Evolutionary conservation across 2,888 invertebrate genomes (phyloP).

Genomic region (Oscheius sp.): DNA sequence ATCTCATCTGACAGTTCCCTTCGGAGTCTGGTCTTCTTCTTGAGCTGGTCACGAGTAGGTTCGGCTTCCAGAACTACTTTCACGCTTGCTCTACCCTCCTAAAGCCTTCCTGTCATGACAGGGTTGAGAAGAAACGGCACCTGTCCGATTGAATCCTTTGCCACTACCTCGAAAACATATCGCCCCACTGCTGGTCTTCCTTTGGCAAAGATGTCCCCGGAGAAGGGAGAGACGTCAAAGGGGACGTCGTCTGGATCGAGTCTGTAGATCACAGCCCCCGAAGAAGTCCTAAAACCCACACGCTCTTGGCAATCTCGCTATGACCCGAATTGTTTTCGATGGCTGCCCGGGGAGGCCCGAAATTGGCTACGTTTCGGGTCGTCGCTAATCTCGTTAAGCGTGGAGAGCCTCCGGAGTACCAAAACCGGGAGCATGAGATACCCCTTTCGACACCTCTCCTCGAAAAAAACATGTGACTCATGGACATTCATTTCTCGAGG

Average conservation of each 20-base stretch:
- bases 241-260: constrained; percentile 36
- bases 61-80: constrained; percentile 26
- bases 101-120: neutral
- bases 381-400: constrained; percentile 39
- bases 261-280: constrained; percentile 19
- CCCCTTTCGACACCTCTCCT: constrained; percentile 23
- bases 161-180: constrained; percentile 31
- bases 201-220: constrained; percentile 34
- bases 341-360: constrained; percentile 11
- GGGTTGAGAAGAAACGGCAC: constrained; percentile 1
- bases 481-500: too few species aligned
- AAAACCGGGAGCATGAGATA: constrained; percentile 5
- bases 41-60: constrained; percentile 4
- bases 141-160: constrained; percentile 36
- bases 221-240: constrained; percentile 33
- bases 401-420: constrained; percentile 3
- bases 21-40: constrained; percentile 22
- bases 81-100: constrained; percentile 30
- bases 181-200: constrained; percentile 5
- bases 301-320: constrained; percentile 29
- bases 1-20: constrained; percentile 32
- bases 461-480: neutral
- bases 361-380: constrained; percentile 39
- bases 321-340: constrained; percentile 33
- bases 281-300: neutral